phyloP scores from a whole-genome alignment of 2,888 invertebrate genomes.

The Tipula helvola region DNA sequence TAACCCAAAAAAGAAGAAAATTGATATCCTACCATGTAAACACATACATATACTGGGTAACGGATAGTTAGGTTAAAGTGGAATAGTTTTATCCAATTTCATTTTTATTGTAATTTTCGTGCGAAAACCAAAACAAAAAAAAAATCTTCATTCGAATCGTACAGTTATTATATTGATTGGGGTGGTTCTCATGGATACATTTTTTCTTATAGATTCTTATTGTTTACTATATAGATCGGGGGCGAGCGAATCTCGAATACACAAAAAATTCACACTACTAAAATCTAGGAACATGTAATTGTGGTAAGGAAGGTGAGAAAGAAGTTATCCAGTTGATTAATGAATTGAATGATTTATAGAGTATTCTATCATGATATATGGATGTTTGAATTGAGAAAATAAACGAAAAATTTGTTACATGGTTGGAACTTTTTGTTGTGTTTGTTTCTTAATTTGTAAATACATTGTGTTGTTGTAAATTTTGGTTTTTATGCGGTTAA shows the following conservation, averaged over 20 bases:
- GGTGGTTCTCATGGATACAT: neutral
- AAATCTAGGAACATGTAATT: neutral
- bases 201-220: neutral
- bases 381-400: neutral
- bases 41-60: neutral
- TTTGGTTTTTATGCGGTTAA: neutral
- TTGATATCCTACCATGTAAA: neutral
- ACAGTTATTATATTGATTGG: neutral
- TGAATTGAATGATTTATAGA: constrained; percentile 4
- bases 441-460: neutral
- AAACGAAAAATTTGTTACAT: neutral
- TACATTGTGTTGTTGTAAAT: neutral
- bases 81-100: neutral
- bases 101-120: neutral
- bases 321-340: neutral
- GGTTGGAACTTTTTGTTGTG: neutral
- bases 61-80: neutral
- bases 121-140: neutral
- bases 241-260: neutral
- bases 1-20: neutral
- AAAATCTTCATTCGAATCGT: neutral
- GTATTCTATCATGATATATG: neutral
- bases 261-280: neutral
- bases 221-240: neutral
- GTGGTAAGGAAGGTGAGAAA: neutral